A percentile compares a stretch with the other conserved stretches of the same genome.
These are phyloP conservation scores for Drosophila infuscata DNA, from an alignment of 2,888 invertebrate species.

Conservation along the genomic window DNA sequence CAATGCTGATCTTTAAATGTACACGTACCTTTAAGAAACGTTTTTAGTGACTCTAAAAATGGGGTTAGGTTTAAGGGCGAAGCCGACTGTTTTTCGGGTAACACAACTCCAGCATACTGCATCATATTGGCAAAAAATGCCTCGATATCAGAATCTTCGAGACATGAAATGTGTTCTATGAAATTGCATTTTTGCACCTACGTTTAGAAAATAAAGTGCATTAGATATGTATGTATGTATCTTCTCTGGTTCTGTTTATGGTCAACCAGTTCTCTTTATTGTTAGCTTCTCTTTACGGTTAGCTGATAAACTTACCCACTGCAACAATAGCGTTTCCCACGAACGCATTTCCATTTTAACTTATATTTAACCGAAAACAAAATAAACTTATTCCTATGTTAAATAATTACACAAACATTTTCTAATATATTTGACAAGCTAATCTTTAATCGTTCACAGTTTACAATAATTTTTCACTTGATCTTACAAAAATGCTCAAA, in stretches of 20 bases:
- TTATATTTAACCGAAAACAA: neutral
- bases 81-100: constrained; percentile 11
- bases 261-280: neutral
- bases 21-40: constrained; percentile 77
- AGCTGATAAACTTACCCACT: constrained; percentile 70
- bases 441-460: neutral
- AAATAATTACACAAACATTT: neutral
- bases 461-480: neutral
- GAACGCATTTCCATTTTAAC: constrained; percentile 60
- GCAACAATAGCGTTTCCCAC: constrained; percentile 75
- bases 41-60: constrained; percentile 23
- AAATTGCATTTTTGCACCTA: constrained; percentile 79
- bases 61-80: neutral
- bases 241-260: too few relatives aligned
- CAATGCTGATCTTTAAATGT: neutral
- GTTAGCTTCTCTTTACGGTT: neutral
- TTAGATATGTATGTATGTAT: neutral
- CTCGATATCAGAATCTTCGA: constrained; percentile 83
- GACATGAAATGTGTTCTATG: constrained; percentile 58
- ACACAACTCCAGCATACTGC: constrained; percentile 35
- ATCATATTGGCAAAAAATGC: constrained; percentile 70
- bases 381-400: neutral
- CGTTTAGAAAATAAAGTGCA: neutral
- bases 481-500: neutral
- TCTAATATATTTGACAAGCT: neutral